Percentiles rank a stretch among this genome's conserved stretches.
These are phyloP conservation scores for Archips xylosteana DNA, from an alignment of 2,888 invertebrate genomes.

Conservation along the genomic window DNA sequence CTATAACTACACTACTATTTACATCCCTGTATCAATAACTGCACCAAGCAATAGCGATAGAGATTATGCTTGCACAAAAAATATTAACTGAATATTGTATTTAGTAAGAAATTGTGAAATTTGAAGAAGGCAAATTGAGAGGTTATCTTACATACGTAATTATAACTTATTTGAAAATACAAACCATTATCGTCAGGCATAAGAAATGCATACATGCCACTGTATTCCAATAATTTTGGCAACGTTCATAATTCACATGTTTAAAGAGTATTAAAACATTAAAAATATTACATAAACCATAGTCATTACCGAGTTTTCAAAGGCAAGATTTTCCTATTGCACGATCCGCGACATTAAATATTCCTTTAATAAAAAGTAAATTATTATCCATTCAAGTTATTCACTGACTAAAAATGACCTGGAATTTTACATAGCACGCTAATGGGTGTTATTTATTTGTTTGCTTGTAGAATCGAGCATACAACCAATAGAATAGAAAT, in stretches of 20 bases:
- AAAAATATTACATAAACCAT: neutral
- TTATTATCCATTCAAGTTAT: constrained; percentile 30
- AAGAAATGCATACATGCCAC: too few relatives aligned
- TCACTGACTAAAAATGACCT: constrained; percentile 34
- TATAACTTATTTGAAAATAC: too few relatives aligned
- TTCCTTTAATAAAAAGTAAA: constrained; percentile 28
- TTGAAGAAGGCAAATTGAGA: too few relatives aligned
- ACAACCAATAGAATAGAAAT: too few relatives aligned
- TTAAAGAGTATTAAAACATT: neutral
- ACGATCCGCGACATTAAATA: neutral
- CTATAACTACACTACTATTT: too few relatives aligned
- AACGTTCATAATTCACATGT: neutral
- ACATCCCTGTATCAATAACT: too few relatives aligned
- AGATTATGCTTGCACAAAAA: too few relatives aligned
- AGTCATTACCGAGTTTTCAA: neutral
- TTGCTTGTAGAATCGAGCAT: constrained; percentile 31
- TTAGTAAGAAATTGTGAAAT: too few relatives aligned
- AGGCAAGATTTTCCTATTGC: constrained; percentile 1
- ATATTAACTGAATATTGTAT: too few relatives aligned
- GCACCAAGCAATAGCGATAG: too few relatives aligned
- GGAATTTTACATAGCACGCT: constrained; percentile 45
- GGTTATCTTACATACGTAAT: too few relatives aligned
- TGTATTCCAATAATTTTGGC: neutral
- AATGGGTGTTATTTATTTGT: constrained; percentile 46
- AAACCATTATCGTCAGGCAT: too few relatives aligned